Percentiles rank a stretch among this genome's conserved stretches.
phyloP scores from a whole-genome alignment of 2,113 vertebrate genomes.

The Ceyx cyanopectus region DNA sequence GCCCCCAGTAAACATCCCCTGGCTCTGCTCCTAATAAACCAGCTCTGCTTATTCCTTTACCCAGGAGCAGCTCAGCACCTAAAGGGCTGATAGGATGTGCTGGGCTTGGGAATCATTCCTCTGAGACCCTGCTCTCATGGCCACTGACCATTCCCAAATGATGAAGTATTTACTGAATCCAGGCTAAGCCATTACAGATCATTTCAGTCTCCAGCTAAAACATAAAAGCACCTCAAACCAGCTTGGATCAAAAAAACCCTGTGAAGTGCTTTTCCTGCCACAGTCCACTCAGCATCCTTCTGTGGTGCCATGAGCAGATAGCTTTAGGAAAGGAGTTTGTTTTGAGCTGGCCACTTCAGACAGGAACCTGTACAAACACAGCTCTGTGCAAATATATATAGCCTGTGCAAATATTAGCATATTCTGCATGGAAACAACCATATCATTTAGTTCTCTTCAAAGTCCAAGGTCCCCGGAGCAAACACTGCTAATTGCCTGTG shows the following conservation, averaged over 20 bases:
- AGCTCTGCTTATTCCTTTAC: not conserved
- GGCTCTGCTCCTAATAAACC: not conserved
- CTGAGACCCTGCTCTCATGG: fast-evolving
- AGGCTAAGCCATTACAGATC: not conserved
- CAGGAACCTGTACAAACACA: not conserved
- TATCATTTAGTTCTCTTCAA: slow-evolving; percentile 3
- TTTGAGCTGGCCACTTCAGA: slow-evolving; percentile 24
- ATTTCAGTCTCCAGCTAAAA: not conserved
- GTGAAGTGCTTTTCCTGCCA: not conserved
- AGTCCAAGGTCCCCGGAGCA: not conserved
- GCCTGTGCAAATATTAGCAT: slow-evolving; percentile 10
- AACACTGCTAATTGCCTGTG: not conserved
- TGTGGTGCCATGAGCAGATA: not conserved
- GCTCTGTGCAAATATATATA: not conserved
- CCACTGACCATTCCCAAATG: not conserved
- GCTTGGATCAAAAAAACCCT: not conserved
- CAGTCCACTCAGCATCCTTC: not conserved
- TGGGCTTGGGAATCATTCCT: fast-evolving
- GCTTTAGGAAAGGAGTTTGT: not conserved
- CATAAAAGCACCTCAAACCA: not conserved
- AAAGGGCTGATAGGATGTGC: not conserved
- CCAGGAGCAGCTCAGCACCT: not conserved
- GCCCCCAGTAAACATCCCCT: fast-evolving
- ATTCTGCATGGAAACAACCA: not conserved
- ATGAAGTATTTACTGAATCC: not conserved